Base-by-base conservation (phyloP, 2,888 invertebrate genomes). In the Chrysopilus asiliformis region DNA sequence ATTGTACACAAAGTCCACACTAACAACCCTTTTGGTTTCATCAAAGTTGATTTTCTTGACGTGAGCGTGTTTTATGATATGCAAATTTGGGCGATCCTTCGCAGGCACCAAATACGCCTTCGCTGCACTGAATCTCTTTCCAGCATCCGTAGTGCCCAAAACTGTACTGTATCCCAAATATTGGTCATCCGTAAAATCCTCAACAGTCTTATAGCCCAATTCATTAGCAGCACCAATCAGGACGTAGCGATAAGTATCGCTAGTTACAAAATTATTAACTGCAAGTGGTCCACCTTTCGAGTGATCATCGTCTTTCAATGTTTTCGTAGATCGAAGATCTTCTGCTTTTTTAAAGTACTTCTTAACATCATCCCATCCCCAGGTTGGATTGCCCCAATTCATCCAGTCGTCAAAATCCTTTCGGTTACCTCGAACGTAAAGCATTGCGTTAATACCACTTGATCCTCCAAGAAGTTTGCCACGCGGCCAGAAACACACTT, bases 401-500 rank as follows among this genome's bases (percentile, higher is more conserved):
- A 80, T 83, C 91, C 91, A 93, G 16, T 74, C 68, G 56, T 91
- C 85, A 64, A 86, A 93, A 53, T 91, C 90, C 41, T 76, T 74
- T 47, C 74, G 72, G 52, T 87, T 90, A 35, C 91, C 91, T 34
- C 93, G 71, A 9, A 87, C 79, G 64, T 93, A 93, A 22, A 90
- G 74, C 90, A 93, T 90, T 10, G 85, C 85, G 57, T 91, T 91
- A 2, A 90, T 71, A 2, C 86, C 84, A 50, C 85, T 85, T 38
- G 80, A 76, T 10, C 93, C 90, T 15, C 90, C 90, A 15, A 91
- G 70, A 13, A 83, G 89, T 59, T 87, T 90, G 34, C 94, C 94
- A 44, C 94, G 70, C 3, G 89, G 87, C 89, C 87, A 89, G 62
- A 85, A 85, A 60, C 87, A 89, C 42, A 84, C 70, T 57, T 84